Base-by-base conservation (phyloP, 2,888 invertebrate species). In the Bruchidius siliquastri region DNA sequence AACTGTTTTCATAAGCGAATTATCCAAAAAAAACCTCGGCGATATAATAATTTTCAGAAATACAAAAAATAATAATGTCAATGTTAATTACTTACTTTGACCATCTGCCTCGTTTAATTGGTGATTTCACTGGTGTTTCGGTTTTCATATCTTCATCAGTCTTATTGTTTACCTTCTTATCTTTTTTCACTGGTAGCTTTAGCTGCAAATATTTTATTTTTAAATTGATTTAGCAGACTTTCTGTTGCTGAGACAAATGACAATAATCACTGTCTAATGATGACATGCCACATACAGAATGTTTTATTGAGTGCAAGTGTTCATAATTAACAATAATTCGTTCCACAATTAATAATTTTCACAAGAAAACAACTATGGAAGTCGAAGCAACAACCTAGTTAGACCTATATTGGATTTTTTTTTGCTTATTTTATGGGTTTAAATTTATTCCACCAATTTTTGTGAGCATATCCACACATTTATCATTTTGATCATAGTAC, bases 181-280 rank as follows among this genome's bases (percentile, higher is more conserved):
- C 76, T 76, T 83, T 81, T 72, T 78, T 79, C 22, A 71, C 74
- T 21, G 84, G 81, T 67, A 82, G 70, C 79, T 85, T 85, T 8
- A 84, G 81, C 85, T 85, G 72, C 26, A 81, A 80, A 4, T 73
- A 71, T 73, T 18, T 22, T 10, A 74, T 68, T 10, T n/a, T 49
- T 30, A 8, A 30, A 49, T 22, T 8, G 20, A 30, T 71, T 70
- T 21, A 71, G 69, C 21, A 69, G n/a, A 21, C 71, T 71, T 49
- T 49, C 26, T 32, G 32, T 32, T 66, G 66, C 18, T 20, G 18
- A 49, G 20, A 71, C 32, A 71, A 70, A 66, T 71, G 66, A n/a
- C 66, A 22, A 71, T 22, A 1, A 26, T 70, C 13, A 8, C 21
- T 70, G n/a, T 70, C 49, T 49, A 49, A 49, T 49, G 18, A 49